Percentiles rank a stretch among this genome's conserved stretches.
Conservation (phyloP, 2,888 invertebrate genomes). For the Rhimphoctona megacephalus region DNA sequence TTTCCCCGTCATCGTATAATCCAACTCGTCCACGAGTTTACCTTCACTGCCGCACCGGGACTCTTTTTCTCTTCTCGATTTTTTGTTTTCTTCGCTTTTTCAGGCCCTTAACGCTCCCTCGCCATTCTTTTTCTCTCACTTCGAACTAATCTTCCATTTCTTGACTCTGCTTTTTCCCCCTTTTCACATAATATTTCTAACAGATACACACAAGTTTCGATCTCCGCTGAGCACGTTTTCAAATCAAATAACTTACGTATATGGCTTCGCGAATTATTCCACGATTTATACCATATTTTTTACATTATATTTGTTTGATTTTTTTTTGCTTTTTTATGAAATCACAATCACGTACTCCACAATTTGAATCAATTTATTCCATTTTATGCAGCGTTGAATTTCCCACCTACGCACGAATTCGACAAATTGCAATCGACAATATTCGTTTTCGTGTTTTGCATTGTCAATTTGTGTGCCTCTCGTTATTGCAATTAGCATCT, state of each 20-base stretch:
- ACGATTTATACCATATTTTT: neutral
- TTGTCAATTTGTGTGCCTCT: constrained; percentile 42
- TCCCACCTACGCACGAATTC: neutral
- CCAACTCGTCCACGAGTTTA: constrained; percentile 61
- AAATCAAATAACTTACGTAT: neutral
- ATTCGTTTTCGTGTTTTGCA: constrained; percentile 29
- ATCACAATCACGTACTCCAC: constrained; percentile 40
- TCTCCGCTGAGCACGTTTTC: constrained; percentile 2
- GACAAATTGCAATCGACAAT: constrained; percentile 29
- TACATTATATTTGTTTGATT: constrained; percentile 6
- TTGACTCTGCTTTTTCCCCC: neutral
- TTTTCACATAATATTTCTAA: neutral
- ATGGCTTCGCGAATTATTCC: neutral
- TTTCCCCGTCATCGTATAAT: constrained; percentile 44
- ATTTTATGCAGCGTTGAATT: constrained; percentile 32
- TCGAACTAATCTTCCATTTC: neutral
- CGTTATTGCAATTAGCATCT: constrained; percentile 45
- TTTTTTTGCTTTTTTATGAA: constrained; percentile 2
- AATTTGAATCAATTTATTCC: neutral
- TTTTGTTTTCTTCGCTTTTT: neutral
- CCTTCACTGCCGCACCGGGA: constrained; percentile 66
- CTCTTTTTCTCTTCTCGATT: constrained; percentile 33
- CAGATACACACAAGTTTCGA: neutral
- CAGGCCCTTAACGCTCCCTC: constrained; percentile 3
- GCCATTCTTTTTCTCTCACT: neutral